Conservation (phyloP, 2,888 invertebrate genomes). For the Tipula helvola region DNA sequence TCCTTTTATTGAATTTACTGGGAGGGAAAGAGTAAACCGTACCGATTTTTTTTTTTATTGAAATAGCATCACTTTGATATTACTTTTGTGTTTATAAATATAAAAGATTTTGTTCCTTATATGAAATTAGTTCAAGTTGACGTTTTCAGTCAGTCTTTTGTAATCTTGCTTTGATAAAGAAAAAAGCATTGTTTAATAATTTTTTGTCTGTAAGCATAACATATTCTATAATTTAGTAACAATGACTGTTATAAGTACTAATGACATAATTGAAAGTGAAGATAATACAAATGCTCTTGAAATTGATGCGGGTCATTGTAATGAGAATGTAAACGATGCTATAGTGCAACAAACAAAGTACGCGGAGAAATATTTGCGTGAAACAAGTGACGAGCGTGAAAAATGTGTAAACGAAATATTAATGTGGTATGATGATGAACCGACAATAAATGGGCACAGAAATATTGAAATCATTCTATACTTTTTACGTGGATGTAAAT, state of each 20-base stretch:
- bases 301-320: not conserved
- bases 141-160: not conserved
- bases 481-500: constrained; percentile 50
- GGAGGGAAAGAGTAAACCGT: no score
- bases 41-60: no score
- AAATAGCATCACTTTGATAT: no score
- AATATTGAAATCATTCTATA: constrained; percentile 40
- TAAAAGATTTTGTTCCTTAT: not conserved
- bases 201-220: not conserved
- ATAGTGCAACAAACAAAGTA: not conserved
- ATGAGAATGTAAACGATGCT: not conserved
- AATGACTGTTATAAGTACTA: not conserved
- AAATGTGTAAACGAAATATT: constrained; percentile 26
- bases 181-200: not conserved
- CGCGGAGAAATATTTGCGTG: not conserved
- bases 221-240: not conserved
- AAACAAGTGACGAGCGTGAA: constrained; percentile 11
- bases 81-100: not conserved
- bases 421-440: constrained; percentile 35
- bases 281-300: not conserved
- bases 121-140: not conserved
- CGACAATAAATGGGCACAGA: constrained; percentile 32
- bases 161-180: not conserved
- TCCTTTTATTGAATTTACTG: no score
- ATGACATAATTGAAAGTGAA: not conserved